Percentiles rank a stretch among this genome's conserved stretches.
phyloP scores from a whole-genome alignment of 2,113 vertebrate species.

The Tragelaphus buxtoni region DNA sequence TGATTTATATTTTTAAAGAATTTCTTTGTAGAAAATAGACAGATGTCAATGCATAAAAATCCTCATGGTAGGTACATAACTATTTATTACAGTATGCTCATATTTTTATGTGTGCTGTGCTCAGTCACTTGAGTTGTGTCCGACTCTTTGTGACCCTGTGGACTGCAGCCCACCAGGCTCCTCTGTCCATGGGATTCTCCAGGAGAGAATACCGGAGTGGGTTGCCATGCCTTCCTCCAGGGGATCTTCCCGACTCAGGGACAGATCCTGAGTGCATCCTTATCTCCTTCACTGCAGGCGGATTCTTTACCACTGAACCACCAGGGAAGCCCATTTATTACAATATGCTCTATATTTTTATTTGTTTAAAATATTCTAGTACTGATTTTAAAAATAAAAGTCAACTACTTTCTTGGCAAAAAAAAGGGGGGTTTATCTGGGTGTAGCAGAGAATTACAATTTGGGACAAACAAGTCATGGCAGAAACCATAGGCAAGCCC shows the following conservation, averaged over 20 bases:
- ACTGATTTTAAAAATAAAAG: neutral
- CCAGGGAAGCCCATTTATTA: neutral
- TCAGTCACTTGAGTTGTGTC: neutral
- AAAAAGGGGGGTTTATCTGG: neutral
- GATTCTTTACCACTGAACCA: neutral
- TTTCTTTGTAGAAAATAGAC: neutral
- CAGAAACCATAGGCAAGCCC: neutral
- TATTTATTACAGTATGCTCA: neutral
- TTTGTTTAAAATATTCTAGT: neutral
- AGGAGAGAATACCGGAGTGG: neutral
- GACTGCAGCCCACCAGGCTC: neutral
- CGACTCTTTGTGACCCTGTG: neutral
- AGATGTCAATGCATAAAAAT: neutral
- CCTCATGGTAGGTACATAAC: neutral
- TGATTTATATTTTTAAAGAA: neutral
- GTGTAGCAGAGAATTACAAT: neutral
- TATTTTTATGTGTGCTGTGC: neutral
- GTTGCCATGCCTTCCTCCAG: neutral
- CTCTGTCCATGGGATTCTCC: neutral
- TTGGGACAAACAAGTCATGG: neutral
- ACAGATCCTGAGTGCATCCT: rapidly evolving
- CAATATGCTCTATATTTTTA: neutral
- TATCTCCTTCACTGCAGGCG: neutral
- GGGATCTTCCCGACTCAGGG: neutral
- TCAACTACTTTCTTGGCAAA: neutral